A percentile compares a stretch with the other conserved stretches of the same genome.
Conservation (phyloP, 2,888 invertebrate genomes). For the Stegana nigrithorax region DNA sequence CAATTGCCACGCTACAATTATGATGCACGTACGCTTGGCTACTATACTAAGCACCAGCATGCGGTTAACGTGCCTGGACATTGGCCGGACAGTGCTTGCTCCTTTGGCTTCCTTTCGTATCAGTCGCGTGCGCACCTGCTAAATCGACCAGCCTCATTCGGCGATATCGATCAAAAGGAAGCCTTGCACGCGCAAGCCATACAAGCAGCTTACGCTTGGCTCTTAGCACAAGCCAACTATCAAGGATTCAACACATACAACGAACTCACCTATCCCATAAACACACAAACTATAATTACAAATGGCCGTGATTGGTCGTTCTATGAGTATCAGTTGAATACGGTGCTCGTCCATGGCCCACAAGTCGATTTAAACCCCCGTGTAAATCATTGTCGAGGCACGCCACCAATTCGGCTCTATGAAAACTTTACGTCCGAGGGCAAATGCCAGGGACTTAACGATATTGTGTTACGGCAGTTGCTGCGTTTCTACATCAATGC, state of each 20-base stretch:
- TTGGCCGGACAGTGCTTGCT: constrained; percentile 82
- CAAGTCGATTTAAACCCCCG: constrained; percentile 75
- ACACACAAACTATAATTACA: constrained; percentile 88
- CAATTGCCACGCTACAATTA: constrained; percentile 72
- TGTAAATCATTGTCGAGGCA: constrained; percentile 85
- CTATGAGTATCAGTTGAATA: constrained; percentile 93
- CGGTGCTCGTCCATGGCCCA: constrained; percentile 76
- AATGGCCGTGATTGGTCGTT: constrained; percentile 90
- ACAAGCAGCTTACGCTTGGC: constrained; percentile 83
- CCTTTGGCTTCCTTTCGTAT: constrained; percentile 83
- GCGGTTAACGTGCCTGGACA: constrained; percentile 83
- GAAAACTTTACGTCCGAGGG: constrained; percentile 75
- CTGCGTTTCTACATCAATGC: constrained; percentile 80
- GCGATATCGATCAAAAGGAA: constrained; percentile 72
- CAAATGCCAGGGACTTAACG: constrained; percentile 82
- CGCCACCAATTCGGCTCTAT: constrained; percentile 78
- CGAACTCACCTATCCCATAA: constrained; percentile 91
- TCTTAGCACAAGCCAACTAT: constrained; percentile 82
- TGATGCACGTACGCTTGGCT: constrained; percentile 75
- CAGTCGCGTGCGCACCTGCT: constrained; percentile 76
- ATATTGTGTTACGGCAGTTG: constrained; percentile 79
- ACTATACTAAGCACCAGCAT: constrained; percentile 72
- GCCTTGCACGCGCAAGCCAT: constrained; percentile 81
- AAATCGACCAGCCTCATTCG: constrained; percentile 69
- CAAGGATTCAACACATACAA: constrained; percentile 91